Evolutionary conservation across 2,113 vertebrate genomes (phyloP), one percentile per base, ranked within the genome.

Genomic region (Quiscalus mexicanus): DNA sequence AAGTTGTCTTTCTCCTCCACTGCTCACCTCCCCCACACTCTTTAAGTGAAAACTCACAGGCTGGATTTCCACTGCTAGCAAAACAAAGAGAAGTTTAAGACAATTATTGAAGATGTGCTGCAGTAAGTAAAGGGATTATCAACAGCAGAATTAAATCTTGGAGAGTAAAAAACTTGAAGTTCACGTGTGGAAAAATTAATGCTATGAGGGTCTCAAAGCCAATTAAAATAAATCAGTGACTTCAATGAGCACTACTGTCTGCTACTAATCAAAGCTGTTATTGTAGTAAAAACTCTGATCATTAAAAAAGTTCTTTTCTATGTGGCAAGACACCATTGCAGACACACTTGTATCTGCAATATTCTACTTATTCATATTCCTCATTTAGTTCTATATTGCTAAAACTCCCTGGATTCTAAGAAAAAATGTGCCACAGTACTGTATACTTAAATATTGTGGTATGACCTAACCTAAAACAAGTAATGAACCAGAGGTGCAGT

Each of bases 1-100:
- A 90, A 77, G 49, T 88, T 89, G 81, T 91, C 76, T 94, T 95
- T 90, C 91, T 94, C 68, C 50, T 90, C 44, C 45, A 25, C 55
- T 70, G 53, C 71, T 88, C 56, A 17, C 52, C 64, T 94, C 80
- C 77, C 44, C 84, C 91, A 25, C 86, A 82, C 11, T 18, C 33
- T 87, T 83, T 76, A 73, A 87, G 64, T 79, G n/a, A 89, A 84
- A 76, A 60, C 62, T 94, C 84, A 69, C 79, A 89, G 81, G 75
- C 42, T 74, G 47, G 16, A 44, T 95, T 93, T 89, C 68, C 63
- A 56, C n/a, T n/a, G 39, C 31, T 73, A 87, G 65, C 53, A 69
- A 67, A 94, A 92, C 52, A 90, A 79, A 82, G 65, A 87, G 52
- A 86, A 69, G 28, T 83, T 88, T 80, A 76, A 91, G 67, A 44